Evolutionary conservation across 2,888 invertebrate species (phyloP).

Genomic region (Nomada ruficornis): DNA sequence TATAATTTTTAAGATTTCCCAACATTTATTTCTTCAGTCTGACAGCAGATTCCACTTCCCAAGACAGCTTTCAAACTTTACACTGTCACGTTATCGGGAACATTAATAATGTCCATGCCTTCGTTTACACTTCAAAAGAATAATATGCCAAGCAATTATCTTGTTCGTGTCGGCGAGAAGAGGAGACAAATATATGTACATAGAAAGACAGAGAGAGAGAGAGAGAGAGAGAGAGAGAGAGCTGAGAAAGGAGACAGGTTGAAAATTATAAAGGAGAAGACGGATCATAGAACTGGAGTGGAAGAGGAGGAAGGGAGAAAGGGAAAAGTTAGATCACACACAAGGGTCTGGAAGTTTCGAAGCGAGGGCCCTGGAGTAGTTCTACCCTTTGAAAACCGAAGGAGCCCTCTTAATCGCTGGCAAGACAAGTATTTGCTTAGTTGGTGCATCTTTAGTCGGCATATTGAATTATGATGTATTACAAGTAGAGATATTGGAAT

Average conservation of each 20-base stretch:
- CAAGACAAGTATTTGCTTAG: slow-evolving; percentile 48
- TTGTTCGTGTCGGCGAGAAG: not conserved
- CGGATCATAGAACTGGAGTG: slow-evolving; percentile 8
- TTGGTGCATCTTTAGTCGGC: slow-evolving; percentile 48
- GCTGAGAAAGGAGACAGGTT: slow-evolving; percentile 1
- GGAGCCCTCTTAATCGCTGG: slow-evolving; percentile 59
- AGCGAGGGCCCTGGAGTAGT: slow-evolving; percentile 42
- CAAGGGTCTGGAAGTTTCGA: slow-evolving; percentile 45
- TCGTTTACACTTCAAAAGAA: slow-evolving; percentile 63
- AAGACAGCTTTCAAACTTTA: too few relatives aligned
- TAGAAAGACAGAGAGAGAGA: not conserved
- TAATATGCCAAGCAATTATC: slow-evolving; percentile 67
- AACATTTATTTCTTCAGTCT: too few relatives aligned
- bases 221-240: not conserved
- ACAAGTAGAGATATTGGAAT: slow-evolving; percentile 8
- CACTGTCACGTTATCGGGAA: slow-evolving; percentile 27
- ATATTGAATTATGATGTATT: slow-evolving; percentile 60
- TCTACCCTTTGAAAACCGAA: slow-evolving; percentile 51
- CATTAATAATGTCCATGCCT: slow-evolving; percentile 62
- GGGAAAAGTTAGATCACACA: slow-evolving; percentile 40
- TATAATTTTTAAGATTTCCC: too few relatives aligned
- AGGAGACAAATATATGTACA: slow-evolving; percentile 27
- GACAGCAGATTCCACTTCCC: too few relatives aligned
- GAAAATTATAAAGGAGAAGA: slow-evolving; percentile 18
- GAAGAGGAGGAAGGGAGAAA: slow-evolving; percentile 8